Evolutionary conservation across 92 coral and sea anemone species (phyloP), one percentile per base, ranked within the genome.

Genomic region (Palythoa caribaeorum): DNA sequence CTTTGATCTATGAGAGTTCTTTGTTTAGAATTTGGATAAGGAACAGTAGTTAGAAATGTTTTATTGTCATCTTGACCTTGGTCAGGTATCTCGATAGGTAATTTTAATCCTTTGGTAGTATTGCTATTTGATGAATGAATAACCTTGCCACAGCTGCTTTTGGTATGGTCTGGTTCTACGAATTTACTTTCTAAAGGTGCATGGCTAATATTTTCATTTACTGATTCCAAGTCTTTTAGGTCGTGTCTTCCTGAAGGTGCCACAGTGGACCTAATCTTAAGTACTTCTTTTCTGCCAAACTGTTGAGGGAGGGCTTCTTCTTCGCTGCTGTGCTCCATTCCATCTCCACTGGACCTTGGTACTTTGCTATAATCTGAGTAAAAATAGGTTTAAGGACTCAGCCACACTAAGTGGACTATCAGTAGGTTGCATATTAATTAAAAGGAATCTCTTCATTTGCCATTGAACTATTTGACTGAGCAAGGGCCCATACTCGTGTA

Each of bases 341-440:
- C 99, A 96, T 96, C 99, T 38, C 99, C 99, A 88, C 99, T 96
- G 69, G 99, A 96, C 80, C 99, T 89, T 38, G 99, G 99, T 15
- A 96, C 54, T 78, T 93, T 94, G 50, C 97, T 89, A 54, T 93
- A 96, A 91, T 96, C 99, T 90, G 83, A 76, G 87, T 83, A n/a
- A 16, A 83, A 40, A 39, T 19, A 21, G 0, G 12, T 38, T n/a
- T n/a, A 6, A 70, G 44, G 7, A 68, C 38, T 1, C 7, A 44
- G 7, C 50, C 50, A 44, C 50, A 44, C 50, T 44, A 8, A 44
- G 50, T 44, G 7, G 6, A 28, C 28, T 28, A 28, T 28, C 28
- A 28, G 28, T 28, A 28, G 28, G 28, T 28, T 28, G 28, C 28
- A 28, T n/a, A n/a, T n/a, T n/a, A n/a, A n/a, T 28, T 28, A 28